Conservation (phyloP, 2,888 invertebrate genomes). For the Sinodicranocentrus sp. region DNA sequence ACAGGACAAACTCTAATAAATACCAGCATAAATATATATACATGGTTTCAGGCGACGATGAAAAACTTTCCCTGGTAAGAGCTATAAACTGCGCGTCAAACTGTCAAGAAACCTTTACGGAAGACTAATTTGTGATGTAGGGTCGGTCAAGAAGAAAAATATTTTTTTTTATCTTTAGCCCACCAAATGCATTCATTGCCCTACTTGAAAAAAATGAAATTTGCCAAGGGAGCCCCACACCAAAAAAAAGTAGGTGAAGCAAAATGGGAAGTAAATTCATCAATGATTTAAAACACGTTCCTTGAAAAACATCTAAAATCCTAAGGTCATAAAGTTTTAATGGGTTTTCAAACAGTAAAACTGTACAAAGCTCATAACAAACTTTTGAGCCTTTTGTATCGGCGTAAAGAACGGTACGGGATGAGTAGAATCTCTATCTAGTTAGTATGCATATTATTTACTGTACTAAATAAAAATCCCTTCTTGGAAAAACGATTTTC, state of each 20-base stretch:
- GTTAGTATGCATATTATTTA: neutral
- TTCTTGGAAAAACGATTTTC: too few species aligned
- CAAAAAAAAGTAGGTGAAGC: neutral
- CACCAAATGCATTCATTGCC: neutral
- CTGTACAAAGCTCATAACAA: neutral
- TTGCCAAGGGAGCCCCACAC: too few species aligned
- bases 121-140: constrained; percentile 26
- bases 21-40: neutral
- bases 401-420: neutral
- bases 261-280: neutral
- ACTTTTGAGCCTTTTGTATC: neutral
- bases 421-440: neutral
- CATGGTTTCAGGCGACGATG: neutral
- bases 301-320: neutral
- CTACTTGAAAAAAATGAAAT: neutral
- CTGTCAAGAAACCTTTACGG: constrained; percentile 31
- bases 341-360: constrained; percentile 26
- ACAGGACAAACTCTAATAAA: constrained; percentile 9
- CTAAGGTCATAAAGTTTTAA: constrained; percentile 30
- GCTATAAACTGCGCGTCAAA: constrained; percentile 34
- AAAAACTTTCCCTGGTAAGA: constrained; percentile 43
- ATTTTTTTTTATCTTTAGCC: too few species aligned
- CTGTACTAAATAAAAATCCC: too few species aligned
- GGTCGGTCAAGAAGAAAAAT: constrained; percentile 52
- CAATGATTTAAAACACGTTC: constrained; percentile 23